Percentiles rank a stretch among this genome's conserved stretches.
These are phyloP conservation scores for Ornithorhynchus anatinus DNA, from an alignment of 2,113 vertebrate genomes.

Conservation along the genomic window DNA sequence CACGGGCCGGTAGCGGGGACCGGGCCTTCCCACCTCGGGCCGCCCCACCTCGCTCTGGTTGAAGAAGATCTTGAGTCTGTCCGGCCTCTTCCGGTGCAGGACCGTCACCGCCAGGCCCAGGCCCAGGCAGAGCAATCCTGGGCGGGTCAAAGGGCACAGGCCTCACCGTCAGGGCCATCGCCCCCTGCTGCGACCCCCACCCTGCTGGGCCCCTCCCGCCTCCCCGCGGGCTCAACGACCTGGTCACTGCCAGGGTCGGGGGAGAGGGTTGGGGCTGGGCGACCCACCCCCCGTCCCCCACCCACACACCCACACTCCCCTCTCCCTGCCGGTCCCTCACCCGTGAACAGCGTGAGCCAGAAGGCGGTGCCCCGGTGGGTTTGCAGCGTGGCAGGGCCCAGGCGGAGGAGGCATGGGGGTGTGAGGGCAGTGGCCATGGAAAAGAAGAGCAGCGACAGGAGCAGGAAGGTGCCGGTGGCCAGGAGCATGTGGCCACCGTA, in stretches of 20 bases:
- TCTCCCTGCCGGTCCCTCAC: conserved; percentile 61
- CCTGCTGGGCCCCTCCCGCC: neutral
- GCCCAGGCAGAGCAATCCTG: conserved; percentile 81
- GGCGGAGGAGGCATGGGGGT: neutral
- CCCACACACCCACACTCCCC: neutral
- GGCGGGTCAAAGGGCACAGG: neutral
- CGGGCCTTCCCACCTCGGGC: conserved; percentile 28
- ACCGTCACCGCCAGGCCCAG: conserved; percentile 74
- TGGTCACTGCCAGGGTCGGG: neutral
- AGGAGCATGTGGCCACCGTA: conserved; percentile 92
- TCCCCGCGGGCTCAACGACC: neutral
- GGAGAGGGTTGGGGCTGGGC: neutral
- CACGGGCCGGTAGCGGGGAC: conserved; percentile 3
- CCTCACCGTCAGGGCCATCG: neutral
- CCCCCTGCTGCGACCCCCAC: neutral
- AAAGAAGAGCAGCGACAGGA: conserved; percentile 68
- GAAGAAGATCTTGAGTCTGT: conserved; percentile 82
- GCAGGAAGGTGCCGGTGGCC: conserved; percentile 82
- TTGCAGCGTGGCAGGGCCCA: conserved; percentile 52
- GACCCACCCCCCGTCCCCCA: neutral
- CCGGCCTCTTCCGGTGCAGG: conserved; percentile 70
- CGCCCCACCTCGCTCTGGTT: conserved; percentile 63
- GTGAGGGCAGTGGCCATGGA: neutral
- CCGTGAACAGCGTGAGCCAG: conserved; percentile 84
- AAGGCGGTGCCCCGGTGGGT: conserved; percentile 81